A percentile compares a stretch with the other conserved stretches of the same genome.
Conservation (phyloP, 2,113 vertebrate species). For the Notothenia rossii region DNA sequence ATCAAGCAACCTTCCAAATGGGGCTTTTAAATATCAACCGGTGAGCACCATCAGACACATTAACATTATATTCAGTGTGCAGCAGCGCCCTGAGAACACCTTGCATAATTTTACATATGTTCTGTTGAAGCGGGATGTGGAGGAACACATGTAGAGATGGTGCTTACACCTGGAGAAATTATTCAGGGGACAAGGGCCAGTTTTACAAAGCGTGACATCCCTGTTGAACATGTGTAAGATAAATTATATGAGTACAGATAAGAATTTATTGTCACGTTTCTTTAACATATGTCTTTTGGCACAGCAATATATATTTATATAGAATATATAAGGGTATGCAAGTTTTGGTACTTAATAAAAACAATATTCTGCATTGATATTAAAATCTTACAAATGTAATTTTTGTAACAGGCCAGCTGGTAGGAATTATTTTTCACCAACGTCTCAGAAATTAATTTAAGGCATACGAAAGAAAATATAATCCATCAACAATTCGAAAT, state of each 20-base stretch:
- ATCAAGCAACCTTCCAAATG: constrained; percentile 30
- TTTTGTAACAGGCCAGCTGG: no score
- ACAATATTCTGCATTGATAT: neutral
- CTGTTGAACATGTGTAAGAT: neutral
- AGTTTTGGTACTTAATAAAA: neutral
- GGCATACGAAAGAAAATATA: no score
- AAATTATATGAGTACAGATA: neutral
- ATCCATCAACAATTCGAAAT: no score
- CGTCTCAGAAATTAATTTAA: no score
- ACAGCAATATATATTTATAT: neutral
- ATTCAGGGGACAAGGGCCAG: neutral
- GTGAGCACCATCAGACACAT: neutral
- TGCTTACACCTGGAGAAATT: neutral
- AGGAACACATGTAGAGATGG: neutral
- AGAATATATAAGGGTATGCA: no score
- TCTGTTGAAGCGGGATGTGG: constrained; percentile 4
- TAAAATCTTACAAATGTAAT: neutral
- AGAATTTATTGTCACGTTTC: neutral
- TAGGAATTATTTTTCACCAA: no score
- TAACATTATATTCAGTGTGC: constrained; percentile 15
- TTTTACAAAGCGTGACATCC: neutral
- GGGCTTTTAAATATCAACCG: constrained; percentile 1
- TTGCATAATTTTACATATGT: constrained; percentile 33
- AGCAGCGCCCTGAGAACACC: neutral
- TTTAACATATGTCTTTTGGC: neutral